Evolutionary conservation across 2,888 invertebrate genomes (phyloP).

Genomic region (Blera fallax): DNA sequence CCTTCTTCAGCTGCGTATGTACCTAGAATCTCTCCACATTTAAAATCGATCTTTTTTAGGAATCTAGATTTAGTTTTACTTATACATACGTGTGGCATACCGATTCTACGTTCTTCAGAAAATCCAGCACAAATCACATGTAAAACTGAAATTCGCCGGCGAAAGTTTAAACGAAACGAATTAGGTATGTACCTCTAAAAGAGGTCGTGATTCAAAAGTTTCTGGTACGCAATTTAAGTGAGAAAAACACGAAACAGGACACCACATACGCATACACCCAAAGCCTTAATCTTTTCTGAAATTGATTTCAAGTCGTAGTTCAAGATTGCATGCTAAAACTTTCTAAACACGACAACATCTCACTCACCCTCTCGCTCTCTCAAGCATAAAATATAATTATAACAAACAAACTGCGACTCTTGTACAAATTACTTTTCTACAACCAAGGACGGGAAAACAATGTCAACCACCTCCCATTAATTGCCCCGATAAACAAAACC

Average conservation of each 20-base stretch:
- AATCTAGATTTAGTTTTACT: too few species aligned
- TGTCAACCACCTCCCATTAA: slow-evolving; percentile 37
- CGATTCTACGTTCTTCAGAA: too few species aligned
- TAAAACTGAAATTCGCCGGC: background rate
- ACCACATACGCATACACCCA: background rate
- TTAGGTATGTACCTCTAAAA: too few species aligned
- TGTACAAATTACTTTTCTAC: slow-evolving; percentile 15
- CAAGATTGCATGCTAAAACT: slow-evolving; percentile 1
- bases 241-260: background rate
- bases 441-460: slow-evolving; percentile 16
- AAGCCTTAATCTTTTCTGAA: background rate
- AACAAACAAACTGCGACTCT: slow-evolving; percentile 10
- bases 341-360: background rate
- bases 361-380: background rate
- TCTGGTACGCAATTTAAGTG: background rate
- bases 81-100: too few species aligned
- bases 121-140: too few species aligned
- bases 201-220: background rate
- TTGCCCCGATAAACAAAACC: slow-evolving; percentile 56
- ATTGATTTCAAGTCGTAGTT: slow-evolving; percentile 5
- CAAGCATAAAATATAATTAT: slow-evolving; percentile 4
- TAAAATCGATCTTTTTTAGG: too few species aligned
- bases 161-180: background rate
- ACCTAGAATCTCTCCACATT: too few species aligned
- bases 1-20: too few species aligned